Conservation (phyloP, 1,140 invertebrate species). For the Sitophilus oryzae region DNA sequence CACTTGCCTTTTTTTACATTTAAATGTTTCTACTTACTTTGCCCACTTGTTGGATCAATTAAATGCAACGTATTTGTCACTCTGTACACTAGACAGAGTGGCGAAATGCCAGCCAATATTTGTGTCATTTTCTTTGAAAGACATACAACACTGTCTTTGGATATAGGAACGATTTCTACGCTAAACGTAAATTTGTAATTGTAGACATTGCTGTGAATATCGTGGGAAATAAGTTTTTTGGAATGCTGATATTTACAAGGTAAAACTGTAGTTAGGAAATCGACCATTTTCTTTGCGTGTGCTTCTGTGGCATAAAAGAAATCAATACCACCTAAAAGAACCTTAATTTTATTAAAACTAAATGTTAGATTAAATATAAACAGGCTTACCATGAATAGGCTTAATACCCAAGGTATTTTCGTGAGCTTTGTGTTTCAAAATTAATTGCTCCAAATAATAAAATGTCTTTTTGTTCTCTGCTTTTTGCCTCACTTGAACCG, state of each 20-base stretch:
- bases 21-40: conserved; percentile 58
- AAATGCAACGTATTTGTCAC: conserved; percentile 87
- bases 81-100: conserved; percentile 82
- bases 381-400: conserved; percentile 70
- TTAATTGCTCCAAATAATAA: conserved; percentile 95
- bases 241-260: conserved; percentile 83
- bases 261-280: conserved; percentile 83
- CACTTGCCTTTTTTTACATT: not conserved
- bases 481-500: conserved; percentile 82
- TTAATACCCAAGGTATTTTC: conserved; percentile 91
- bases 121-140: conserved; percentile 82
- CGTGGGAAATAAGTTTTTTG: conserved; percentile 95
- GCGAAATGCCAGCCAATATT: conserved; percentile 85
- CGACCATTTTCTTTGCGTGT: conserved; percentile 90
- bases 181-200: conserved; percentile 94
- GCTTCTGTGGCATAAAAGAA: conserved; percentile 90
- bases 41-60: conserved; percentile 88
- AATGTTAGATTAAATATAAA: conserved; percentile 9
- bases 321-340: conserved; percentile 82
- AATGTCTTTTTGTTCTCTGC: conserved; percentile 96
- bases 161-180: conserved; percentile 94
- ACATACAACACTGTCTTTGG: conserved; percentile 94
- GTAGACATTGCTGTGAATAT: conserved; percentile 93
- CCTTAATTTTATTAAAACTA: conserved; percentile 15
- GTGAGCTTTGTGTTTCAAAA: conserved; percentile 93